Evolutionary conservation across 2,888 invertebrate genomes (phyloP), one percentile per base, ranked within the genome.

Genomic region (Anarsia innoxiella): DNA sequence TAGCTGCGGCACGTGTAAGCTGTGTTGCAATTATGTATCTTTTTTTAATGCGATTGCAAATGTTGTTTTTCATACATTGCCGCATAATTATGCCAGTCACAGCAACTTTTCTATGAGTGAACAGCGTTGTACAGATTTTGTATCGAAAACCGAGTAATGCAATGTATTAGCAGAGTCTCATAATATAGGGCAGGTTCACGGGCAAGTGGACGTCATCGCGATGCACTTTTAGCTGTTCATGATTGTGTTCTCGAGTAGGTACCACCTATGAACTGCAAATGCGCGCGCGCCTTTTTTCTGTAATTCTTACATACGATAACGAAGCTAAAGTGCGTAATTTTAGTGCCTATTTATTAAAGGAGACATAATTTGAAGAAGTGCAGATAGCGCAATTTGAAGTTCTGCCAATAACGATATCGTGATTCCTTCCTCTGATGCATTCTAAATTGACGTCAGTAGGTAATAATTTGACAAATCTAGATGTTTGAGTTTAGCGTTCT

Each of bases 1-100:
- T 53, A 56, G 49, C 45, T 42, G 48, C 51, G 68, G 59, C 72
- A 70, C 72, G 73, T 73, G 73, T 72, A 70, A 66, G 44, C 40
- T 37, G 40, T 28, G 36, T 40, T 41, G 35, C 44, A 29, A 36
- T 12, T 13, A 16, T 28, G 13, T 23, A 2, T 9, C 6, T 13
- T 3, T 11, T 23, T 3, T 2, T 14, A 8, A 4, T 12, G 41
- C 44, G 23, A 36, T 36, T 13, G 31, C 13, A 37, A 29, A 28
- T 14, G 10, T n/a, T 28, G 16, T 40, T 30, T 11, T 25, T 6
- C 12, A 23, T 48, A 35, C 56, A 55, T 56, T 53, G 50, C 54
- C 42, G 30, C 41, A n/a, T 48, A 46, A 3, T 31, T 33, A 37
- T 29, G 25, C n/a, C 9, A 2, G 14, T 13, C 1, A 12, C 8